Conservation (phyloP, 2,797 vertebrate species). For the Dermochelys coriacea region DNA sequence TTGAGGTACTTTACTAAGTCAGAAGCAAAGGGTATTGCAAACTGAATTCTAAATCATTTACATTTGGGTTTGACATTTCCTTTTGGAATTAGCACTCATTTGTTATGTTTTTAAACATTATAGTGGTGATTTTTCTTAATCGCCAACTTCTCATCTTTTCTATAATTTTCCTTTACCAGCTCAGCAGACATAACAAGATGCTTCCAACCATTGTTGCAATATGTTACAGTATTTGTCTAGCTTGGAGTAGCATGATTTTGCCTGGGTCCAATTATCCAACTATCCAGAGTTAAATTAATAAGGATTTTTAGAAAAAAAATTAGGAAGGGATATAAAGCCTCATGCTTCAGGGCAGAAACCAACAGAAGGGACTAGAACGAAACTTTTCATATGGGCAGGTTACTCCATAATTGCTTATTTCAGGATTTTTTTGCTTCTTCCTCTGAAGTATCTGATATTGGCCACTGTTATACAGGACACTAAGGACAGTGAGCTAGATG, state of each 20-base stretch:
- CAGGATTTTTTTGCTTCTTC: not conserved
- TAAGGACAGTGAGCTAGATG: not conserved
- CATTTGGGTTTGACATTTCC: not conserved
- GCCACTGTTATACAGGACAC: not conserved
- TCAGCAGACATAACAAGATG: not conserved
- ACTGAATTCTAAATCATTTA: slow-evolving; percentile 40
- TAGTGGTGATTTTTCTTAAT: not conserved
- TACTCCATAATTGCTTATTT: not conserved
- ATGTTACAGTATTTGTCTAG: not conserved
- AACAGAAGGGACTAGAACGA: not conserved
- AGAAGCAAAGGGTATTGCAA: not conserved
- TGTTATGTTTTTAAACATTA: not conserved
- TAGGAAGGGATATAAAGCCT: not conserved
- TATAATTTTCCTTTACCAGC: not conserved
- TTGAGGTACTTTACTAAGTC: not conserved
- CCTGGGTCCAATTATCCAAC: not conserved
- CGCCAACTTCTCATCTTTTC: not conserved
- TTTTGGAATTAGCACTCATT: not conserved
- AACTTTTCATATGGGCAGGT: not conserved
- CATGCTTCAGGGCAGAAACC: not conserved
- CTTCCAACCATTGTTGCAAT: not conserved
- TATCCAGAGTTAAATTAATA: not conserved
- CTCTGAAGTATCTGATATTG: not conserved
- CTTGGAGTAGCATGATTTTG: not conserved
- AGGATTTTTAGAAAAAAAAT: not conserved